Base-by-base conservation (phyloP, 2,113 vertebrate species). In the Salvator merianae region DNA sequence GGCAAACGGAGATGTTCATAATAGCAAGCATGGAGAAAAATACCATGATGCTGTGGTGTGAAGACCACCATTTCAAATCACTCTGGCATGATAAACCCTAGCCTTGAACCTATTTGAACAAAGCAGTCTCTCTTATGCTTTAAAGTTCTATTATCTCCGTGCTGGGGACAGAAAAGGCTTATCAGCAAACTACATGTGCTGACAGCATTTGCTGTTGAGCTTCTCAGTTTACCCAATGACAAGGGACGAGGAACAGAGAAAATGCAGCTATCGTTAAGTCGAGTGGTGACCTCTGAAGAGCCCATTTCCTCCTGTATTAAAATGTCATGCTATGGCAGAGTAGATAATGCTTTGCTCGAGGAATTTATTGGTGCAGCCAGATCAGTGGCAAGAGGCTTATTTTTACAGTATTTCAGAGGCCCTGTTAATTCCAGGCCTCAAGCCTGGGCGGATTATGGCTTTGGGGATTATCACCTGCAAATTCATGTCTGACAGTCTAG, bases 401-500 rank as follows among this genome's bases (percentile, higher is more conserved):
- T 86, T 65, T 84, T 22, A 6, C 0, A 2, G n/a, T 5, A 59
- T 59, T 59, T 59, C 55, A 59, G 55, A 9, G 66, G 50, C 53
- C 66, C 32, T 32, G 30, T 78, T 70, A 70, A 78, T 70, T 84
- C 83, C 76, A 65, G 76, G 50, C 73, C 85, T 88, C 76, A 43
- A 0, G 14, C 40, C 83, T 84, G 66, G 68, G 72, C 77, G 85
- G 82, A 86, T 79, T 50, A 85, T 84, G 87, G 73, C 59, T 72
- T 22, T 0, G 63, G 62, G 79, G 65, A 70, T 24, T 34, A 6
- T 50, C 71, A 38, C 65, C 24, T 74, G 2, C 79, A 81, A 43
- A 83, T 81, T 87, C 74, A 8, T 16, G 26, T 22, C 72, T 76
- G 78, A 77, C 87, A 10, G 83, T 70, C 83, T 86, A 16, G 43